A percentile compares a stretch with the other conserved stretches of the same genome.
phyloP scores from a whole-genome alignment of 2,113 vertebrate species.

The Tringa solitaria region DNA sequence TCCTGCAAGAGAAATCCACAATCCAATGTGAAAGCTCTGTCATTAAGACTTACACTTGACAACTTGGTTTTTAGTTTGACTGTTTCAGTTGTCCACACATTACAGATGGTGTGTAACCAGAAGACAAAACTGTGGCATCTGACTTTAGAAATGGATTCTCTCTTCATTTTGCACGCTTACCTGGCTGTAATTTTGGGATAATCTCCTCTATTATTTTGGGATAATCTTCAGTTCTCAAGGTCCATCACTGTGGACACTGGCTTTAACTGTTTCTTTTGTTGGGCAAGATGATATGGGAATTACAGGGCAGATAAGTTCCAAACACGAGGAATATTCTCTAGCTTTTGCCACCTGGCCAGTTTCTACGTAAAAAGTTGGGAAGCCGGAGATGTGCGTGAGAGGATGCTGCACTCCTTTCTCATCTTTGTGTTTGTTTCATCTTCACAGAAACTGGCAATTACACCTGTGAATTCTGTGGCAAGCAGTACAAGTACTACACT shows the following conservation, averaged over 20 bases:
- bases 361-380: background rate
- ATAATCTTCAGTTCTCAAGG: background rate
- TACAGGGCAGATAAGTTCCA: background rate
- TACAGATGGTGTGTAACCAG: background rate
- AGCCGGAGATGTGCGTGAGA: background rate
- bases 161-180: background rate
- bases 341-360: background rate
- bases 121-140: background rate
- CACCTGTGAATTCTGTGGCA: constrained; percentile 96
- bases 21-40: background rate
- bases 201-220: background rate
- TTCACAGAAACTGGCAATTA: constrained; percentile 94
- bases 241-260: background rate
- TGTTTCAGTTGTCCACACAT: background rate
- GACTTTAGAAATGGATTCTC: background rate
- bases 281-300: background rate
- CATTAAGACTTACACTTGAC: background rate
- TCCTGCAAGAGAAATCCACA: background rate
- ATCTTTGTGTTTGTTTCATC: constrained; percentile 3
- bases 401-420: background rate
- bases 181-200: background rate
- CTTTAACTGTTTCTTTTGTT: background rate
- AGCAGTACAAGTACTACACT: constrained; percentile 99
- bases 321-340: background rate
- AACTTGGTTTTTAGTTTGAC: background rate